Evolutionary conservation across 2,888 invertebrate species (phyloP).

Genomic region (Calliscelio sp.): DNA sequence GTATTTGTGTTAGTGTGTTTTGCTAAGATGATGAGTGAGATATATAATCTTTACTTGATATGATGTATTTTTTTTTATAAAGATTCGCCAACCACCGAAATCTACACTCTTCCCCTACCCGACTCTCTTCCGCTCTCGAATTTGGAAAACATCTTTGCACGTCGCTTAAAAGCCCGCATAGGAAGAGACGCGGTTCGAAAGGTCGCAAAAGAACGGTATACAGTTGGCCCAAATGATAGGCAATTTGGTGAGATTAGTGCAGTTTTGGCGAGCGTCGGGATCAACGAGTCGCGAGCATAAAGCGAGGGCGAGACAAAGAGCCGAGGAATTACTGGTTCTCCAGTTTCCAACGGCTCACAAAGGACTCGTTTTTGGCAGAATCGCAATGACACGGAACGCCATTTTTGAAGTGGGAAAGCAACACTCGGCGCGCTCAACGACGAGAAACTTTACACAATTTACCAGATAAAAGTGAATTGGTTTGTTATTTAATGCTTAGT

Average conservation of each 20-base stretch:
- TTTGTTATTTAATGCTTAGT: not conserved
- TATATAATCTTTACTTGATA: no score
- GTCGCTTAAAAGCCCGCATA: constrained; percentile 3
- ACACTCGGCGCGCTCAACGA: not conserved
- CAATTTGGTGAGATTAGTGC: constrained; percentile 65
- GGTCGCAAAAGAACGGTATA: constrained; percentile 47
- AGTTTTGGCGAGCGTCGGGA: constrained; percentile 57
- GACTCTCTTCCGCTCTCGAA: no score
- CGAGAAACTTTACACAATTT: constrained; percentile 30
- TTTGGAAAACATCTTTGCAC: constrained; percentile 9
- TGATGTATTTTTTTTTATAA: no score
- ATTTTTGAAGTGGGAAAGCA: constrained; percentile 39
- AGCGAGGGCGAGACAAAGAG: constrained; percentile 54
- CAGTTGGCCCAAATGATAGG: constrained; percentile 61
- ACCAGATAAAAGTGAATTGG: constrained; percentile 5
- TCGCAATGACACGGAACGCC: constrained; percentile 43
- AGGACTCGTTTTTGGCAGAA: constrained; percentile 58
- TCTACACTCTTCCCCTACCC: no score
- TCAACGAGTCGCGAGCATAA: constrained; percentile 38
- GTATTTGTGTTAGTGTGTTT: no score
- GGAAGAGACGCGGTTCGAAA: constrained; percentile 17
- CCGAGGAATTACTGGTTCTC: constrained; percentile 61
- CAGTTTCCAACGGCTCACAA: constrained; percentile 55
- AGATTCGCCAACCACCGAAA: no score
- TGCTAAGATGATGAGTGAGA: no score